phyloP scores from a whole-genome alignment of 2,888 invertebrate species.

The Pollenia angustigena region DNA sequence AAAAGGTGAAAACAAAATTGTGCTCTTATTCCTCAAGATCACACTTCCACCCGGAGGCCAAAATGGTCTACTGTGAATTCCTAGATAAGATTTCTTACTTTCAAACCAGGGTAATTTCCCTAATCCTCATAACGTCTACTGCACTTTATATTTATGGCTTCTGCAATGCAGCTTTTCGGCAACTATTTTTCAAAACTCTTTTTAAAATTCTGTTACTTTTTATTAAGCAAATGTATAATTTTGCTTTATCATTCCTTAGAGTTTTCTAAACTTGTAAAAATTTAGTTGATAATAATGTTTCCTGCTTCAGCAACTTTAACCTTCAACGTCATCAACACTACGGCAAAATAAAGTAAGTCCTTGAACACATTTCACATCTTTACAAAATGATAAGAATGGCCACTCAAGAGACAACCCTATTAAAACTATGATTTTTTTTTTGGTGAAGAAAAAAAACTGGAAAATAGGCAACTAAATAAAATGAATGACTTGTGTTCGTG shows the following conservation, averaged over 20 bases:
- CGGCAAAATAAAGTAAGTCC: constrained; percentile 44
- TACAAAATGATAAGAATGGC: constrained; percentile 63
- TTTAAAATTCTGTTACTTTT: neutral
- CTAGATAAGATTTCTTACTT: neutral
- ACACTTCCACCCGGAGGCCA: too few relatives aligned
- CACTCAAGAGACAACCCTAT: constrained; percentile 60
- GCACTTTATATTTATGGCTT: constrained; percentile 1
- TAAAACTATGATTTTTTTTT: constrained; percentile 44
- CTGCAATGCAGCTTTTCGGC: neutral
- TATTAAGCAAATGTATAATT: neutral
- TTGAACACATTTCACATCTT: constrained; percentile 41
- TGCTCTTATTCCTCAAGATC: too few relatives aligned
- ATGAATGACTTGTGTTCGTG: constrained; percentile 62
- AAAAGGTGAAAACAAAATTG: too few relatives aligned
- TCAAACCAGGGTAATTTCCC: neutral
- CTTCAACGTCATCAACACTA: constrained; percentile 42
- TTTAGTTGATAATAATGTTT: neutral
- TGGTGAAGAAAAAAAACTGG: neutral
- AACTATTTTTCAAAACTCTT: neutral
- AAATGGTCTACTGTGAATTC: too few relatives aligned
- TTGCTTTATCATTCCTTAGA: constrained; percentile 33
- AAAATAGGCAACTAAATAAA: constrained; percentile 41
- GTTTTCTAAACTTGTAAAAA: neutral
- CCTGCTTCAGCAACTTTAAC: constrained; percentile 45
- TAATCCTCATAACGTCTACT: neutral